Percentiles rank a stretch among this genome's conserved stretches.
phyloP scores from a whole-genome alignment of 2,113 vertebrate genomes.

The Tetrax tetrax region DNA sequence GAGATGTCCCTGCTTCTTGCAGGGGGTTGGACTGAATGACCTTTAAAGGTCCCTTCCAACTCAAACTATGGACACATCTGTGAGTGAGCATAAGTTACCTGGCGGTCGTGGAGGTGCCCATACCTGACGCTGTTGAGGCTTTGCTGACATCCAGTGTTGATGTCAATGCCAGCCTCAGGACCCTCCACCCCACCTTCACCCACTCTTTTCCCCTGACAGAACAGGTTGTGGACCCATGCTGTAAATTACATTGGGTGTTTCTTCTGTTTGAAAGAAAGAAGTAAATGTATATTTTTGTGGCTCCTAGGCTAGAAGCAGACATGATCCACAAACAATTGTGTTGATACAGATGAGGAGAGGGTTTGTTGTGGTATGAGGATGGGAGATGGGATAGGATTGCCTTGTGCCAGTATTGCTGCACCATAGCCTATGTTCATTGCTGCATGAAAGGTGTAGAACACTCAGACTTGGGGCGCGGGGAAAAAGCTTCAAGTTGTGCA shows the following conservation, averaged over 20 bases:
- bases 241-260: neutral
- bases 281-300: neutral
- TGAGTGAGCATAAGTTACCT: neutral
- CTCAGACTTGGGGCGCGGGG: too few species aligned
- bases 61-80: neutral
- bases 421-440: neutral
- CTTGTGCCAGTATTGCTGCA: neutral
- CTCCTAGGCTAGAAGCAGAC: neutral
- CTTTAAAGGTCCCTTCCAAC: too few species aligned
- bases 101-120: neutral
- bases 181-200: neutral
- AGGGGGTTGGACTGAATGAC: too few species aligned
- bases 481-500: neutral
- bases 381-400: neutral
- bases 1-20: too few species aligned
- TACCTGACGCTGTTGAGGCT: neutral
- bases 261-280: neutral
- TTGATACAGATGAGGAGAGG: neutral
- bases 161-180: neutral
- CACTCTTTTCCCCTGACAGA: neutral
- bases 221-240: fast-evolving
- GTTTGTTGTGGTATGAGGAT: neutral
- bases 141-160: neutral
- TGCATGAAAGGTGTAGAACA: neutral
- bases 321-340: too few species aligned